Evolutionary conservation across 2,888 invertebrate genomes (phyloP).

Genomic region (Hesperia comma): DNA sequence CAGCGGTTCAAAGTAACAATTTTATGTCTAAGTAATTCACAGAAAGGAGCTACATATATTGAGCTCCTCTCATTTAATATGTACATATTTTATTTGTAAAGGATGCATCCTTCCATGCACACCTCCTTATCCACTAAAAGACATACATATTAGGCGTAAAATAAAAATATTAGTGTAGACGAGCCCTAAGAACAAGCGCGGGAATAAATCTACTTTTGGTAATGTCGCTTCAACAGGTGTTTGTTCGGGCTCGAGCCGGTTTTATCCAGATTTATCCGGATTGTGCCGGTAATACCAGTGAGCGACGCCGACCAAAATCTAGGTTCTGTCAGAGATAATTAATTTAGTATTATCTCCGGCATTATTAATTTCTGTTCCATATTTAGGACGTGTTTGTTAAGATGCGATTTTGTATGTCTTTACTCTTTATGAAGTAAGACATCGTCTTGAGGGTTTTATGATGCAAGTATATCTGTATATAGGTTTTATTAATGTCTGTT

Average conservation of each 20-base stretch:
- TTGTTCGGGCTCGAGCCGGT: conserved; percentile 13
- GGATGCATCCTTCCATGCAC: no score
- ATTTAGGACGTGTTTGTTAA: no score
- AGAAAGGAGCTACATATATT: no score
- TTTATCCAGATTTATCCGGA: conserved; percentile 20
- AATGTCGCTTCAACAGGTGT: conserved; percentile 25
- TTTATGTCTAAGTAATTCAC: no score
- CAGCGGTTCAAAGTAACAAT: no score
- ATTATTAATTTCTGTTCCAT: no score
- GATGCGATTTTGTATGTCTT: not conserved
- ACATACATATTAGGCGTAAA: not conserved
- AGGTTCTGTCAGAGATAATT: not conserved
- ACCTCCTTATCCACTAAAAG: no score
- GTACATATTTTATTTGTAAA: no score
- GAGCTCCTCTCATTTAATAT: no score
- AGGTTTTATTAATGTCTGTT: no score
- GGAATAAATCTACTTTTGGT: conserved; percentile 9
- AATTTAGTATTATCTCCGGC: not conserved
- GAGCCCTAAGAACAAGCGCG: not conserved
- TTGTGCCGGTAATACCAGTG: conserved; percentile 4
- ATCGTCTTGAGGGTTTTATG: no score
- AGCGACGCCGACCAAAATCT: not conserved
- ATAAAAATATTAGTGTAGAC: not conserved
- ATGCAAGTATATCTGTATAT: no score
- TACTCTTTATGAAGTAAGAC: not conserved